Conservation (phyloP, 1,140 invertebrate species). For the Cephus cinctus region DNA sequence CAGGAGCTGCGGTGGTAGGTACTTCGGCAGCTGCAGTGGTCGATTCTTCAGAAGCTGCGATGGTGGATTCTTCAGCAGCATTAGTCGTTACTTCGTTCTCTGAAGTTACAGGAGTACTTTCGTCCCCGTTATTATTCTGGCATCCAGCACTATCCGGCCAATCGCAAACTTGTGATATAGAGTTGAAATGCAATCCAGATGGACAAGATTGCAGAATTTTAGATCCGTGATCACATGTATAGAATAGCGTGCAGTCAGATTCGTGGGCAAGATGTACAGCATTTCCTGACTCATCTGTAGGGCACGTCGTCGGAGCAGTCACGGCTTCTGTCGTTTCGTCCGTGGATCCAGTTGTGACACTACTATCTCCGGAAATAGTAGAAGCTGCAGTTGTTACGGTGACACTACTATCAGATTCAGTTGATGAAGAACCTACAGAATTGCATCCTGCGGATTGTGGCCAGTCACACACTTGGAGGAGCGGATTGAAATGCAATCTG, state of each 20-base stretch:
- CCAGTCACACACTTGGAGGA: conserved; percentile 38
- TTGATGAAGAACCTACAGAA: neutral
- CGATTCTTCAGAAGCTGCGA: neutral
- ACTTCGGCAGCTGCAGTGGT: neutral
- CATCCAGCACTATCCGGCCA: conserved; percentile 50
- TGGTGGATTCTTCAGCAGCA: too few species aligned
- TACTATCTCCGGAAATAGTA: too few species aligned
- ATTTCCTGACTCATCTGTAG: conserved; percentile 6
- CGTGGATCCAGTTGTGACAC: too few species aligned
- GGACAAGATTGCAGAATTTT: too few species aligned
- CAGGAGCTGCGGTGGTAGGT: neutral
- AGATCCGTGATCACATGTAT: too few species aligned
- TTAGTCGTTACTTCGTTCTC: too few species aligned
- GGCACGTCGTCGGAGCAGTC: too few species aligned
- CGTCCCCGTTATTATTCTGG: too few species aligned
- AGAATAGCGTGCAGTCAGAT: too few species aligned
- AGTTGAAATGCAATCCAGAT: conserved; percentile 58
- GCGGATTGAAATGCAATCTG: conserved; percentile 41
- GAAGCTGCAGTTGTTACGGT: neutral
- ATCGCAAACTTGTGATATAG: conserved; percentile 51
- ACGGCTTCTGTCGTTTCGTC: too few species aligned
- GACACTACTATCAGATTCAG: neutral
- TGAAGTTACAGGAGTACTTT: neutral
- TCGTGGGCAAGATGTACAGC: too few species aligned
- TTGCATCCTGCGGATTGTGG: conserved; percentile 24